Evolutionary conservation across 2,888 invertebrate genomes (phyloP).

Genomic region (Eilema griseolum): DNA sequence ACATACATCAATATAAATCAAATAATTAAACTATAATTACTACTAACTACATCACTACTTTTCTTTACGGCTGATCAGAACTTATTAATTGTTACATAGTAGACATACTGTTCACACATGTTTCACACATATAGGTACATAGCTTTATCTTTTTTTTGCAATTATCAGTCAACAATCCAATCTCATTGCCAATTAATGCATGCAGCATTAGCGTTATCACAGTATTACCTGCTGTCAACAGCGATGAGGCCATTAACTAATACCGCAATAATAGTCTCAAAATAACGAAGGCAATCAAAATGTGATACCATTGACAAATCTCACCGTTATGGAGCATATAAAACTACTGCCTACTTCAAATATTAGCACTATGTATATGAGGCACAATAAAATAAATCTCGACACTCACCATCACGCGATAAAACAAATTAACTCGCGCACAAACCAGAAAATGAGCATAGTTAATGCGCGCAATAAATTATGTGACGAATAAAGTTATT

Average conservation of each 20-base stretch:
- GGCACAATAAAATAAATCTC: not conserved
- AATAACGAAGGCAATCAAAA: not conserved
- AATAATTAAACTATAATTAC: too few relatives aligned
- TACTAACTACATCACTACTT: not conserved
- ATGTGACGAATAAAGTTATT: not conserved
- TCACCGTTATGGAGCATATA: not conserved
- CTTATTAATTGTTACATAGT: not conserved
- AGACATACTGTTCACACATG: not conserved
- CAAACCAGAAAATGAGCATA: not conserved
- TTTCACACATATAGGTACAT: not conserved
- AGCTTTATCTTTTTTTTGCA: conserved; percentile 1
- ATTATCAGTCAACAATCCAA: conserved; percentile 4
- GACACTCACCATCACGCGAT: not conserved
- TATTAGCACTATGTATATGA: not conserved
- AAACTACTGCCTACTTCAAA: not conserved
- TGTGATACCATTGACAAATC: not conserved
- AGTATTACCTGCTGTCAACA: not conserved
- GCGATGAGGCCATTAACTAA: not conserved
- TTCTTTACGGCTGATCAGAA: not conserved
- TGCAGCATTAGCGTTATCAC: conserved; percentile 4
- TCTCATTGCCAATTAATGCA: conserved; percentile 4
- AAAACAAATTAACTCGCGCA: not conserved
- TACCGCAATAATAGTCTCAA: not conserved
- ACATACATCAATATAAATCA: too few relatives aligned
- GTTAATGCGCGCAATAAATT: not conserved